These are phyloP conservation scores for Pseudococcus viburni DNA, from an alignment of 2,888 invertebrate species.

Conservation along the genomic window DNA sequence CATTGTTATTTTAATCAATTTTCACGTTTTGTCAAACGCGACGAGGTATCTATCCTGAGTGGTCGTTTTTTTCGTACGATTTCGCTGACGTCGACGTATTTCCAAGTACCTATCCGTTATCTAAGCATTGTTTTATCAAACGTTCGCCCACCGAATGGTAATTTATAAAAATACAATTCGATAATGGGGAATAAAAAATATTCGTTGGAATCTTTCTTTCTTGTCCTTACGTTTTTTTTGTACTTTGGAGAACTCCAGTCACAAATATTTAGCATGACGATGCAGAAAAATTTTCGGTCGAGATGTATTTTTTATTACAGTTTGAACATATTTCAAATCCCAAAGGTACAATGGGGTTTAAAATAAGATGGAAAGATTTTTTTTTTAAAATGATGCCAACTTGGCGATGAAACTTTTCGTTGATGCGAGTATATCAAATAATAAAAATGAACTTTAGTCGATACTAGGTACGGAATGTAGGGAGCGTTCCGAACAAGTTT, in stretches of 20 bases:
- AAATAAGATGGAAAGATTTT: constrained; percentile 27
- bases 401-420: constrained; percentile 39
- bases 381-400: constrained; percentile 21
- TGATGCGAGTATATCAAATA: constrained; percentile 5
- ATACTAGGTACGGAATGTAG: background rate
- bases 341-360: constrained; percentile 21
- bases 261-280: constrained; percentile 18
- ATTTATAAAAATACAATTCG: constrained; percentile 21
- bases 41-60: background rate
- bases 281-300: constrained; percentile 11
- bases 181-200: background rate
- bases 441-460: constrained; percentile 20
- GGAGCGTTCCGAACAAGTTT: background rate
- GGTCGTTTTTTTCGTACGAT: background rate
- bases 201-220: background rate
- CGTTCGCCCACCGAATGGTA: background rate
- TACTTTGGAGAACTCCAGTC: background rate
- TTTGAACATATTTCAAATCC: constrained; percentile 36
- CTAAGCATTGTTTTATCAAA: background rate
- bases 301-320: background rate
- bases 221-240: background rate
- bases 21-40: background rate
- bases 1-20: constrained; percentile 48
- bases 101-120: background rate
- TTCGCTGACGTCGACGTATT: background rate